Evolutionary conservation across 2,888 invertebrate genomes (phyloP).

Genomic region (Andrena trimmerana): DNA sequence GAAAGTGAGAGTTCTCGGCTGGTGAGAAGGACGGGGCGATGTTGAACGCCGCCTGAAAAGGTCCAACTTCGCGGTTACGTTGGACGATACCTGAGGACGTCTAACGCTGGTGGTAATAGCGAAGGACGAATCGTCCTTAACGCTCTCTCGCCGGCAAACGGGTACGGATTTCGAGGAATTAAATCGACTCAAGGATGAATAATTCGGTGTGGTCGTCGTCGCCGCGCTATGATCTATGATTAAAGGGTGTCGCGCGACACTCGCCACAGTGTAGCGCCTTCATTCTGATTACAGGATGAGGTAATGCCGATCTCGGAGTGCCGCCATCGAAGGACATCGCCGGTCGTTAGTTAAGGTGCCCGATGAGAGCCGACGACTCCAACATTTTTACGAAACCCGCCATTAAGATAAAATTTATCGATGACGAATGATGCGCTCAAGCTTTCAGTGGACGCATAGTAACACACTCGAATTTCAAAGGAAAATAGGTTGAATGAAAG

Average conservation of each 20-base stretch:
- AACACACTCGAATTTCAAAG: neutral
- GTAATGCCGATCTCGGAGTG: constrained; percentile 12
- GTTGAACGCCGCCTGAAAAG: constrained; percentile 51
- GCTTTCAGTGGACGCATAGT: neutral
- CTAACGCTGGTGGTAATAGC: constrained; percentile 16
- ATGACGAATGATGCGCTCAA: neutral
- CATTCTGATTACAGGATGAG: constrained; percentile 29
- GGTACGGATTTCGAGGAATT: constrained; percentile 16
- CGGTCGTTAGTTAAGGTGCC: neutral
- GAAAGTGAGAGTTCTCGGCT: constrained; percentile 62
- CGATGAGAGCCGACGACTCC: neutral
- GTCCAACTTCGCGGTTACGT: constrained; percentile 46
- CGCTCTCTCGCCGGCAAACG: neutral
- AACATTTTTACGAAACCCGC: constrained; percentile 11
- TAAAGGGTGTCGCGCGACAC: constrained; percentile 8
- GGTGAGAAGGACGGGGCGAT: constrained; percentile 64
- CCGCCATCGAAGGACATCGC: constrained; percentile 52
- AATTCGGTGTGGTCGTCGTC: neutral
- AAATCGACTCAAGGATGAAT: constrained; percentile 14
- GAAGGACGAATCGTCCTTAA: constrained; percentile 48
- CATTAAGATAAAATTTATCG: constrained; percentile 20
- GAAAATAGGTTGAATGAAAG: neutral
- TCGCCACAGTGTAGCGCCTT: neutral
- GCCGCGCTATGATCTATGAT: neutral
- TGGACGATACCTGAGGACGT: constrained; percentile 32